Conservation (phyloP, 1,140 invertebrate genomes). For the Trachelipus rathkii region DNA sequence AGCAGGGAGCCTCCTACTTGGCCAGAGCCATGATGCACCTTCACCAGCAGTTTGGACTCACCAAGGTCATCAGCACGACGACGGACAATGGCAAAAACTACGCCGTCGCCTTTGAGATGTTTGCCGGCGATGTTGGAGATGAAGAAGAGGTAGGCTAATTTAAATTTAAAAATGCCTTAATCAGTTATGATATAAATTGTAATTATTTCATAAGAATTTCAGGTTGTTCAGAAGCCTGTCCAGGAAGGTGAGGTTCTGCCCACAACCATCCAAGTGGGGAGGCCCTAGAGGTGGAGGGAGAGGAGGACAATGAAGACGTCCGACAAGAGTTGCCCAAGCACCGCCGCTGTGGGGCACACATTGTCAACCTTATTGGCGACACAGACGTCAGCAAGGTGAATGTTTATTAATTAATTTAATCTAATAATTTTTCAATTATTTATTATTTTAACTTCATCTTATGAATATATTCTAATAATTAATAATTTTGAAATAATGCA, state of each 20-base stretch:
- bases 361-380: conserved; percentile 25
- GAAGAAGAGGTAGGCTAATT: background rate
- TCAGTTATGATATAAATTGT: background rate
- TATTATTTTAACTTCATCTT: no score
- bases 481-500: no score
- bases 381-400: background rate
- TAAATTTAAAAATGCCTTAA: conserved; percentile 3
- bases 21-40: conserved; percentile 18
- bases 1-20: conserved; percentile 3
- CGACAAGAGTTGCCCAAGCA: conserved; percentile 11
- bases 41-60: conserved; percentile 27
- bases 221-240: conserved; percentile 20
- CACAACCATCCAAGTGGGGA: conserved; percentile 10
- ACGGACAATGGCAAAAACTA: background rate
- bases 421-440: no score
- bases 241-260: conserved; percentile 17
- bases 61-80: background rate
- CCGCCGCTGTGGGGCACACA: conserved; percentile 14
- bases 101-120: background rate
- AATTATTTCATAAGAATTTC: background rate
- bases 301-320: conserved; percentile 5
- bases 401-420: conserved; percentile 1
- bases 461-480: no score
- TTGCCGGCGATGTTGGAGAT: background rate
- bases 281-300: conserved; percentile 13